Percentiles rank a stretch among this genome's conserved stretches.
Evolutionary conservation across 1,140 invertebrate species (phyloP).

Genomic region (Cotesia typhae): DNA sequence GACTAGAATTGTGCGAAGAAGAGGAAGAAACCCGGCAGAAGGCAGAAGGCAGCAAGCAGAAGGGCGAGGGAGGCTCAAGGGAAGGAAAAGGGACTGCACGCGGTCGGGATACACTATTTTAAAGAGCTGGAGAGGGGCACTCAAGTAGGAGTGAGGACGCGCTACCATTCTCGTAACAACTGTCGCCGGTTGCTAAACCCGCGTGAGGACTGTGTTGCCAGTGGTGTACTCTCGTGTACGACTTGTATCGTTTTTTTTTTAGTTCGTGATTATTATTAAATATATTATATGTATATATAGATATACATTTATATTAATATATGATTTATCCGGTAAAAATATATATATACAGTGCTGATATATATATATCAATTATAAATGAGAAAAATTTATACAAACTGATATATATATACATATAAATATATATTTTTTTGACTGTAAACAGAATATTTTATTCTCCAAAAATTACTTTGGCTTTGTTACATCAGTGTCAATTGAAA

Average conservation of each 20-base stretch:
- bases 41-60: constrained; percentile 21
- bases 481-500: constrained; percentile 33
- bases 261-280: background rate
- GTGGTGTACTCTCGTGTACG: constrained; percentile 34
- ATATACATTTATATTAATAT: too few relatives aligned
- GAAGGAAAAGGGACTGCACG: constrained; percentile 29
- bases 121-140: constrained; percentile 26
- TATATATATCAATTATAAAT: background rate
- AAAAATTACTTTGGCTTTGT: constrained; percentile 25
- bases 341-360: constrained; percentile 10
- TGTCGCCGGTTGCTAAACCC: constrained; percentile 36
- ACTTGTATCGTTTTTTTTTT: constrained; percentile 34
- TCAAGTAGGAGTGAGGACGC: constrained; percentile 43
- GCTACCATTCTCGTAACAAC: constrained; percentile 46
- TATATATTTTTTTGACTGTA: background rate
- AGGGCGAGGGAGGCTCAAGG: constrained; percentile 20
- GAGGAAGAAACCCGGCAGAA: constrained; percentile 14
- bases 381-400: background rate
- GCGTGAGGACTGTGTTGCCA: constrained; percentile 38
- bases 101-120: constrained; percentile 20
- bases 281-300: background rate
- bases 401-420: constrained; percentile 17
- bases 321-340: background rate
- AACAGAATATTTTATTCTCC: constrained; percentile 27
- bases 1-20: constrained; percentile 11